Percentiles rank a stretch among this genome's conserved stretches.
Evolutionary conservation across 2,113 vertebrate genomes (phyloP).

Genomic region (Dipodomys spectabilis): DNA sequence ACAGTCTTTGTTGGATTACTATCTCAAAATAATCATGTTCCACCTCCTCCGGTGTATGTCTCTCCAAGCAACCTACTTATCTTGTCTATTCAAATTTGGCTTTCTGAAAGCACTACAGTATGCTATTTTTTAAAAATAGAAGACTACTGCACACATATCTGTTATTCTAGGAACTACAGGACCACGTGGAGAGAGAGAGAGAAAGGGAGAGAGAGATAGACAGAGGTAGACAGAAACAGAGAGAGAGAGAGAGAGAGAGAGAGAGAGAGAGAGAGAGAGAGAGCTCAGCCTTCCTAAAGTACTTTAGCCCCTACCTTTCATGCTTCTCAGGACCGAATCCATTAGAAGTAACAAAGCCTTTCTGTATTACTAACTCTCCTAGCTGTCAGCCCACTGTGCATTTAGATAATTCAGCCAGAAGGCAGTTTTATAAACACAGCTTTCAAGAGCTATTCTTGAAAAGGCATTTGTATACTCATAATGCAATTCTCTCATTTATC

Average conservation of each 20-base stretch:
- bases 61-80: constrained; percentile 46
- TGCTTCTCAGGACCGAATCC: constrained; percentile 76
- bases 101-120: constrained; percentile 29
- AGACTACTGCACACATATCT: constrained; percentile 14
- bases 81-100: constrained; percentile 30
- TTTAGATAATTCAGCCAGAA: constrained; percentile 87
- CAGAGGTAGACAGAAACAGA: too few species aligned
- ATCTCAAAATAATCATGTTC: constrained; percentile 50
- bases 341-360: constrained; percentile 85
- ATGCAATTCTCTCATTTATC: constrained; percentile 83
- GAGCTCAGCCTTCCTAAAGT: constrained; percentile 65
- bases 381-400: constrained; percentile 82
- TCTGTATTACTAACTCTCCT: constrained; percentile 83
- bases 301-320: constrained; percentile 62
- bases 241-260: too few species aligned
- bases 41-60: neutral
- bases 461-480: constrained; percentile 85
- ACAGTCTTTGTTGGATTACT: constrained; percentile 2
- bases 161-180: constrained; percentile 52
- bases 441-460: constrained; percentile 87
- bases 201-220: too few species aligned
- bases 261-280: constrained; percentile 12
- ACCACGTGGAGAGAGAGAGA: constrained; percentile 47
- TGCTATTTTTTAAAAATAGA: constrained; percentile 54
- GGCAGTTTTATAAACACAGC: constrained; percentile 83